phyloP scores from a whole-genome alignment of 2,797 vertebrate species.

The Scolopax bukidnonensis region DNA sequence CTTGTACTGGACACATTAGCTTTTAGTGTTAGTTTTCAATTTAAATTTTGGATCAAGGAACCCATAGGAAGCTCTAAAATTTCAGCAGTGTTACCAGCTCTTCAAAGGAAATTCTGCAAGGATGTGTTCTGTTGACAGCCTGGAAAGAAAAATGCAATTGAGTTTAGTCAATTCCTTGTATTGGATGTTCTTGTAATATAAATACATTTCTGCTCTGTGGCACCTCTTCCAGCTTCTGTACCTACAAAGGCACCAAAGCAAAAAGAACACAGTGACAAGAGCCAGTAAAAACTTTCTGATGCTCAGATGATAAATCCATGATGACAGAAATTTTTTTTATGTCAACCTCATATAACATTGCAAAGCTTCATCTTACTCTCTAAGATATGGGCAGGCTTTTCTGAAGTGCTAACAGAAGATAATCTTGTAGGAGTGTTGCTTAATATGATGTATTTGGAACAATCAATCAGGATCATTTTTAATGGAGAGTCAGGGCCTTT shows the following conservation, averaged over 20 bases:
- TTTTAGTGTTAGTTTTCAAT: background rate
- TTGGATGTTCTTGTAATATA: background rate
- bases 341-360: background rate
- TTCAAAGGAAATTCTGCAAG: background rate
- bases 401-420: background rate
- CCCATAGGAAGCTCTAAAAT: background rate
- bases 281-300: background rate
- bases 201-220: background rate
- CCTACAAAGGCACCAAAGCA: background rate
- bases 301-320: background rate
- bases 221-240: background rate
- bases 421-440: background rate
- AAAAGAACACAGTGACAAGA: background rate
- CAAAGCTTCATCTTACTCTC: background rate
- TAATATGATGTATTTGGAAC: background rate
- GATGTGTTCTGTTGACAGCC: background rate
- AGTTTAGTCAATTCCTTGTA: background rate
- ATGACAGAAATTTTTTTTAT: background rate
- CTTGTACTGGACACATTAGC: background rate
- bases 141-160: background rate
- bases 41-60: background rate
- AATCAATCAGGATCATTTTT: background rate
- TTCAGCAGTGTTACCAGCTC: background rate
- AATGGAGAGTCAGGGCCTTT: background rate
- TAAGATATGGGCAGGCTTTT: background rate